These are phyloP conservation scores for Rhagologus leucostigma DNA, from an alignment of 2,113 vertebrate genomes.

Conservation along the genomic window DNA sequence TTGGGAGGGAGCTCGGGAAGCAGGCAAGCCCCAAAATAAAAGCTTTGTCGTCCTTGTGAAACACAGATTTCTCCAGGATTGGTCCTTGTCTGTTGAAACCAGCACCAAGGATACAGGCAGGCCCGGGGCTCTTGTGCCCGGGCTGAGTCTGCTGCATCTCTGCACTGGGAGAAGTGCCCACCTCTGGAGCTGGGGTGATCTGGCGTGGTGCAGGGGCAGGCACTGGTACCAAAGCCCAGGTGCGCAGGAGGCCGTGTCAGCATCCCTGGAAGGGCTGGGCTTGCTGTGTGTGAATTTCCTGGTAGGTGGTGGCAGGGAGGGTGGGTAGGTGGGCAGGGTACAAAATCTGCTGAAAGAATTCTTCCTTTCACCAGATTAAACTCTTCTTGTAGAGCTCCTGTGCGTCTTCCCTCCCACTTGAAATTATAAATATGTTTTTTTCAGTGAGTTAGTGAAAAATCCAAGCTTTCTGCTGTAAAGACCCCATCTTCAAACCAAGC, in stretches of 20 bases:
- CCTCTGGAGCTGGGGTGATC: not conserved
- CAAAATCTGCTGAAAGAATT: not conserved
- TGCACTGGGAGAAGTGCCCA: not conserved
- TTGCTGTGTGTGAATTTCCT: not conserved
- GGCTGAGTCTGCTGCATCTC: not conserved
- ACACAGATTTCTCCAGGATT: not conserved
- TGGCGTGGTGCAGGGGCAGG: not conserved
- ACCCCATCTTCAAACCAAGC: not conserved
- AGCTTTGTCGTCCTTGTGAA: not conserved
- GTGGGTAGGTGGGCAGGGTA: not conserved
- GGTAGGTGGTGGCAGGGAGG: not conserved
- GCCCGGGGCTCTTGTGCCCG: not conserved
- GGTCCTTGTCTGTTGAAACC: not conserved
- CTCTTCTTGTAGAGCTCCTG: not conserved
- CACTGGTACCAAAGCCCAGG: not conserved
- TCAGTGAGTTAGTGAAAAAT: not conserved
- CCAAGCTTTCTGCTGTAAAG: not conserved
- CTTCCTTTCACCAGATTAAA: not conserved
- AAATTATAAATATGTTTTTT: conserved; percentile 35
- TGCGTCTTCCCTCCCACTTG: not conserved
- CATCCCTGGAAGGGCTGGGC: not conserved
- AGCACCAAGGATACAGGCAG: not conserved
- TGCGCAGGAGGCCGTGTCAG: not conserved
- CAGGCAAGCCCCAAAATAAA: not conserved
- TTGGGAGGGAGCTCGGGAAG: not conserved